These are phyloP conservation scores for Crypturellus tataupa DNA, from an alignment of 2,797 vertebrate species.

Conservation along the genomic window DNA sequence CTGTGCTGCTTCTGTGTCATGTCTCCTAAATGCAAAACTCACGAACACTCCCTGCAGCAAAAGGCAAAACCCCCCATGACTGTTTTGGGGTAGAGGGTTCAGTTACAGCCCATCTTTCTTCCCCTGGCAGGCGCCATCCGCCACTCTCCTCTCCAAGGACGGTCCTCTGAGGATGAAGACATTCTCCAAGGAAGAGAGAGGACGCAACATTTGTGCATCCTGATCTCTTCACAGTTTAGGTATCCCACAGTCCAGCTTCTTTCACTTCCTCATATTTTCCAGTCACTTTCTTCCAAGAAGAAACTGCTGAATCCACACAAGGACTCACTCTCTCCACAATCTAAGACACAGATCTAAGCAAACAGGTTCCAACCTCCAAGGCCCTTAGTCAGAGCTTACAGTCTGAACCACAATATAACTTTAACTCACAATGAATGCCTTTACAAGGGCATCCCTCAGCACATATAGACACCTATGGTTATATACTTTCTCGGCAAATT, in stretches of 20 bases:
- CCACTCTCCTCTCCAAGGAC: neutral
- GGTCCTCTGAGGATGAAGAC: neutral
- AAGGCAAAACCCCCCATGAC: neutral
- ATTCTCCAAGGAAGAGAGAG: neutral
- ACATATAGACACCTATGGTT: neutral
- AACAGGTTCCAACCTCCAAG: neutral
- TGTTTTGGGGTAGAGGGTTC: neutral
- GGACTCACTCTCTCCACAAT: neutral
- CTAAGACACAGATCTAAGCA: neutral
- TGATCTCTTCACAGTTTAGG: neutral
- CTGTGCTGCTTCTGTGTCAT: too few species aligned
- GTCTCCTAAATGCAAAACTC: too few species aligned
- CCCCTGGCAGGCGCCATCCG: neutral
- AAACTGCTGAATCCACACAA: neutral
- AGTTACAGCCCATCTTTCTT: neutral
- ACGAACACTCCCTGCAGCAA: neutral
- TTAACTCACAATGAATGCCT: neutral
- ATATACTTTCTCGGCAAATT: neutral
- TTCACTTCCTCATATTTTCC: neutral
- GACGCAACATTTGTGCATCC: neutral
- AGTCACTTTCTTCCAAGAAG: neutral
- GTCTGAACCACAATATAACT: neutral
- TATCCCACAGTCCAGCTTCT: neutral
- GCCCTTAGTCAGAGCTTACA: neutral
- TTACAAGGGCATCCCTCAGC: neutral